Conservation (phyloP, 2,888 invertebrate genomes). For the Gymnocheta viridis region DNA sequence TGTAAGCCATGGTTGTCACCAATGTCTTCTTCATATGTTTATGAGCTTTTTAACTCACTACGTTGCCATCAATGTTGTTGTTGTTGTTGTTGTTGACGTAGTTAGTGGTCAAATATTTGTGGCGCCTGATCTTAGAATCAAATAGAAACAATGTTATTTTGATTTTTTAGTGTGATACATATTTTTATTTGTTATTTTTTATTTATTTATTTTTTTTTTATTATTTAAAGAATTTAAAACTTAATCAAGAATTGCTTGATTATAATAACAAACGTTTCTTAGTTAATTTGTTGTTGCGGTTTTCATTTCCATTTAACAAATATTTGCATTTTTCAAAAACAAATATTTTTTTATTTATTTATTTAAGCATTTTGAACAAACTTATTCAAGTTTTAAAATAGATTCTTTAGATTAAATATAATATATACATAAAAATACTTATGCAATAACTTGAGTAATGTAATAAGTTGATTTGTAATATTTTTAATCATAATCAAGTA, state of each 20-base stretch:
- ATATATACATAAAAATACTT: slow-evolving; percentile 43
- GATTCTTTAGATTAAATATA: slow-evolving; percentile 6
- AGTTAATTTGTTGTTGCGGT: slow-evolving; percentile 5
- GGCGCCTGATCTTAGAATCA: too few species aligned
- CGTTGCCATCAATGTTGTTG: too few species aligned
- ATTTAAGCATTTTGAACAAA: slow-evolving; percentile 19
- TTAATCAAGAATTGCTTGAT: slow-evolving; percentile 37
- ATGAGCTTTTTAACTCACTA: too few species aligned
- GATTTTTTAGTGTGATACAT: slow-evolving; percentile 49
- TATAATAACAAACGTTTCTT: slow-evolving; percentile 16
- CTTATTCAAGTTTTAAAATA: slow-evolving; percentile 33
- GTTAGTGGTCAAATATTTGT: too few species aligned
- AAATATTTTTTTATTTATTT: background rate
- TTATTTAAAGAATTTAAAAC: slow-evolving; percentile 22
- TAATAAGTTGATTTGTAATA: slow-evolving; percentile 50
- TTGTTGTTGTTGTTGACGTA: too few species aligned
- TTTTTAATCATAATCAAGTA: slow-evolving; percentile 22
- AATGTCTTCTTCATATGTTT: too few species aligned
- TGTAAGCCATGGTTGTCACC: too few species aligned
- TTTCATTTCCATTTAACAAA: slow-evolving; percentile 7
- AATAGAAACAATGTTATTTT: background rate
- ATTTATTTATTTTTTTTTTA: slow-evolving; percentile 1
- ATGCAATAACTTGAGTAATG: slow-evolving; percentile 30
- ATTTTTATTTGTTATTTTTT: slow-evolving; percentile 9
- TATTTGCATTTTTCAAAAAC: slow-evolving; percentile 1